These are phyloP conservation scores for Caenorhabditis virilis DNA, from an alignment of 2,888 invertebrate genomes.

Conservation along the genomic window DNA sequence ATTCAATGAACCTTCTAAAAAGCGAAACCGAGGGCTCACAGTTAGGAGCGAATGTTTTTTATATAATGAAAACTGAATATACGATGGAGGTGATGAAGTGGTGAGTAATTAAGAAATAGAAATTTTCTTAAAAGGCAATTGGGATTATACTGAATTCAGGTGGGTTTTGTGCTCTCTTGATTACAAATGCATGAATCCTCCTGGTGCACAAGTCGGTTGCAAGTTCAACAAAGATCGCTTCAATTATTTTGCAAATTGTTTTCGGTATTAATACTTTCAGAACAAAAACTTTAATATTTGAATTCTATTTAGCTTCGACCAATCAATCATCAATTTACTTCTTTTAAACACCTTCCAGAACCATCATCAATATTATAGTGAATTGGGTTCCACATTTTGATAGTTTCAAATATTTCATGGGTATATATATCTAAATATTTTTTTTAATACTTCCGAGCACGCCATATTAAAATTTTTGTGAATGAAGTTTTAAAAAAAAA, in stretches of 20 bases:
- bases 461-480: too few species aligned
- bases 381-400: too few species aligned
- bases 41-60: constrained; percentile 17
- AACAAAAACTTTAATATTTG: too few species aligned
- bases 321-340: constrained; percentile 13
- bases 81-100: constrained; percentile 12
- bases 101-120: too few species aligned
- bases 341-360: constrained; percentile 8
- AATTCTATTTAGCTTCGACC: constrained; percentile 21
- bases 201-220: constrained; percentile 9
- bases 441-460: too few species aligned
- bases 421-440: too few species aligned
- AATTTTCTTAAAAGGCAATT: too few species aligned
- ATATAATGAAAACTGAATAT: constrained; percentile 7
- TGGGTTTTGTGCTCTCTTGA: constrained; percentile 20
- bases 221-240: constrained; percentile 1
- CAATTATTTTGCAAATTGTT: constrained; percentile 11
- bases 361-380: constrained; percentile 6
- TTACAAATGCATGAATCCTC: constrained; percentile 13
- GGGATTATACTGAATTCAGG: too few species aligned
- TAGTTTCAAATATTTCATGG: too few species aligned
- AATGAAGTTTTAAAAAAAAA: too few species aligned
- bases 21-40: constrained; percentile 6
- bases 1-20: constrained; percentile 10
- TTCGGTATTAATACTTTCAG: constrained; percentile 8